phyloP scores from a whole-genome alignment of 2,888 invertebrate genomes.

The Synergus umbraculus region DNA sequence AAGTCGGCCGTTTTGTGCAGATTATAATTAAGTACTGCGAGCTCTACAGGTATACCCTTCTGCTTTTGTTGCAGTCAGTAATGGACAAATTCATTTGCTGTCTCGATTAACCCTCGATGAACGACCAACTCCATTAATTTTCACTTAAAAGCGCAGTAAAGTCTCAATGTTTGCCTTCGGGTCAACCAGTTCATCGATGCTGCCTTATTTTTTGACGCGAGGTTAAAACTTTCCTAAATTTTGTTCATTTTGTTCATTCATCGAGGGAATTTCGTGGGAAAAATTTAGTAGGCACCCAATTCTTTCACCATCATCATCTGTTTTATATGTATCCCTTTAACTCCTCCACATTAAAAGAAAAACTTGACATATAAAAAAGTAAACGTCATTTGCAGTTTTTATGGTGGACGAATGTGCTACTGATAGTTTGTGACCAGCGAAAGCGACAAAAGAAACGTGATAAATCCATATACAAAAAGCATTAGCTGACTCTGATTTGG shows the following conservation, averaged over 20 bases:
- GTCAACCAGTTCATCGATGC: constrained; percentile 42
- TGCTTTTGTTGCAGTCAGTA: background rate
- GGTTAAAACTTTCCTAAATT: background rate
- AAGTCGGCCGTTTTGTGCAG: constrained; percentile 1
- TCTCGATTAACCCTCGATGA: constrained; percentile 13
- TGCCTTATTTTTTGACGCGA: constrained; percentile 32
- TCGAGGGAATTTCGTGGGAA: too few relatives aligned
- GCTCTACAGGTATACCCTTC: background rate
- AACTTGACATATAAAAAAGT: background rate
- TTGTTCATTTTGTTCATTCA: background rate
- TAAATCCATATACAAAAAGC: constrained; percentile 53
- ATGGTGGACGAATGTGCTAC: background rate
- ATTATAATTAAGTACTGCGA: constrained; percentile 11
- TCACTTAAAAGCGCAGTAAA: constrained; percentile 42
- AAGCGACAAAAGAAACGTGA: background rate
- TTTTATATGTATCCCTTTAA: too few relatives aligned
- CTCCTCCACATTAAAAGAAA: background rate
- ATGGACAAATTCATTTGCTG: constrained; percentile 48
- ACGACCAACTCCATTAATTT: constrained; percentile 48
- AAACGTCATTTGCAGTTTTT: background rate
- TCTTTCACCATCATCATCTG: too few relatives aligned
- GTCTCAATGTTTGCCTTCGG: constrained; percentile 42
- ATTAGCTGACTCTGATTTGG: constrained; percentile 69
- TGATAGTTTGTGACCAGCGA: background rate
- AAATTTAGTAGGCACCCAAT: too few relatives aligned